A percentile compares a stretch with the other conserved stretches of the same genome.
phyloP scores from a whole-genome alignment of 2,797 vertebrate genomes.

The Etheostoma perlongum region DNA sequence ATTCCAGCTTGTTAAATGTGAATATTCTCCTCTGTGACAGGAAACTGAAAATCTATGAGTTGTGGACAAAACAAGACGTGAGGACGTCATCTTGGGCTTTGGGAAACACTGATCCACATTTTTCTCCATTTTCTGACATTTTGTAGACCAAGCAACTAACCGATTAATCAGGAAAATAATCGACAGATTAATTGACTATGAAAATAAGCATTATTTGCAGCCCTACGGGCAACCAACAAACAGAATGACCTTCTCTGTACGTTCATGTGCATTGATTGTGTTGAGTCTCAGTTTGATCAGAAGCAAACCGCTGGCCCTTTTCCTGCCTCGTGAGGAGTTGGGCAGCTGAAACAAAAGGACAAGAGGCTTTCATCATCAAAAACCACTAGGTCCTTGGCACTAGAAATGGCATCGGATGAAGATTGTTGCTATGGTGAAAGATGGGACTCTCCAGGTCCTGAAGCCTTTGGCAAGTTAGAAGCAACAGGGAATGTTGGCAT shows the following conservation, averaged over 20 bases:
- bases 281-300: conserved; percentile 45
- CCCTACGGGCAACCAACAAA: background rate
- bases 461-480: conserved; percentile 53
- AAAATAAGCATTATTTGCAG: too few species aligned
- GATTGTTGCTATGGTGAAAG: conserved; percentile 71
- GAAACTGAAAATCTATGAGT: too few species aligned
- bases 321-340: conserved; percentile 54
- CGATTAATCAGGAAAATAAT: too few species aligned
- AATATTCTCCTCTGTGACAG: too few species aligned
- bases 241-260: background rate
- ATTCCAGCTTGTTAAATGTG: too few species aligned
- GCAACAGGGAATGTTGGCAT: conserved; percentile 47
- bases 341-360: conserved; percentile 65
- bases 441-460: conserved; percentile 68
- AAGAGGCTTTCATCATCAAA: conserved; percentile 68
- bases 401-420: conserved; percentile 76
- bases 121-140: too few species aligned
- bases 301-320: conserved; percentile 48
- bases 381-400: conserved; percentile 61
- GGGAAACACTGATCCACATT: too few species aligned
- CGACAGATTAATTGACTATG: too few species aligned
- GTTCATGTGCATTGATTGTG: conserved; percentile 18
- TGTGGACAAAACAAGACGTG: too few species aligned
- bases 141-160: too few species aligned
- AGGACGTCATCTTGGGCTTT: too few species aligned